Percentiles rank a stretch among this genome's conserved stretches.
These are phyloP conservation scores for Rhombomys opimus DNA, from an alignment of 2,113 vertebrate genomes.

Conservation along the genomic window DNA sequence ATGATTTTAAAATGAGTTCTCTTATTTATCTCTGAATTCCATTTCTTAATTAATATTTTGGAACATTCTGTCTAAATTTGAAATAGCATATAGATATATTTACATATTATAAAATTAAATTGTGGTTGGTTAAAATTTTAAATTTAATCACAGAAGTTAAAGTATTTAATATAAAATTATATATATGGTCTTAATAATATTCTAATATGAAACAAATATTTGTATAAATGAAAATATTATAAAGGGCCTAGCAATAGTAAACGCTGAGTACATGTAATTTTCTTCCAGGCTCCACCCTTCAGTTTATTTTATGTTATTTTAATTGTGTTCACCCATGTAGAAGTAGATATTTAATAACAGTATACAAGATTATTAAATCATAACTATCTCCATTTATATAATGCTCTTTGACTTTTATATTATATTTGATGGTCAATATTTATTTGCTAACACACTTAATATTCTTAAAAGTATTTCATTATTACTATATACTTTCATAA, in stretches of 20 bases:
- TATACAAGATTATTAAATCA: slow-evolving; percentile 41
- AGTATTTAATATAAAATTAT: slow-evolving; percentile 38
- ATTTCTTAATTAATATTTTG: background rate
- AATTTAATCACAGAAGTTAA: slow-evolving; percentile 25
- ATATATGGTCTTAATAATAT: background rate
- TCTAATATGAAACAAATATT: slow-evolving; percentile 27
- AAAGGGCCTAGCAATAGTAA: background rate
- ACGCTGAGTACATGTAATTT: slow-evolving; percentile 18
- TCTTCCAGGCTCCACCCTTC: background rate
- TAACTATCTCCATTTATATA: slow-evolving; percentile 34
- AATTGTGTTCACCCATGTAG: slow-evolving; percentile 14
- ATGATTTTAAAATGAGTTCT: slow-evolving; percentile 52
- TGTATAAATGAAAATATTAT: background rate
- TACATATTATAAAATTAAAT: slow-evolving; percentile 40
- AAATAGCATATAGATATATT: background rate
- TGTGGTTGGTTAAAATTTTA: background rate
- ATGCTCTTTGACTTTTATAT: slow-evolving; percentile 38
- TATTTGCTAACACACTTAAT: slow-evolving; percentile 64
- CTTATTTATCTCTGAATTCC: slow-evolving; percentile 44
- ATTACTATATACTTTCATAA: slow-evolving; percentile 19
- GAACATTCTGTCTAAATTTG: background rate
- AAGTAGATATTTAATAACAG: slow-evolving; percentile 37
- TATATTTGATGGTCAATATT: slow-evolving; percentile 66
- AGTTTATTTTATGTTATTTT: slow-evolving; percentile 4
- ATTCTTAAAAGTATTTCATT: slow-evolving; percentile 30